Conservation (phyloP, 2,797 vertebrate genomes). For the Masticophis lateralis region DNA sequence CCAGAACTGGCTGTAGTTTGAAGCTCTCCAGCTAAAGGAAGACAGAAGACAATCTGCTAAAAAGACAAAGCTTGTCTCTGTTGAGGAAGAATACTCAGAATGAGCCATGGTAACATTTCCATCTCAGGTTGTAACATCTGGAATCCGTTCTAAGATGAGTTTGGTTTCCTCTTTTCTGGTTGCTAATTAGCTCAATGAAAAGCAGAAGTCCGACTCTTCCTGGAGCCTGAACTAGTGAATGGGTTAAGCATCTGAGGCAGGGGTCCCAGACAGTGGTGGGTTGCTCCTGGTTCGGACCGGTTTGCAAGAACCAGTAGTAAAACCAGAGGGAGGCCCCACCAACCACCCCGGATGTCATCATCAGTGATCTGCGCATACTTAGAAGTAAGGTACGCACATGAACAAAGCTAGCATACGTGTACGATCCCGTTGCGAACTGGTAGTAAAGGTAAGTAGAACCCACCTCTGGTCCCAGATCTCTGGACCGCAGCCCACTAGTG, state of each 20-base stretch:
- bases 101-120: background rate
- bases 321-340: too few species aligned
- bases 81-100: too few species aligned
- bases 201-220: background rate
- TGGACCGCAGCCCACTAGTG: background rate
- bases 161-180: background rate
- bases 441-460: too few species aligned
- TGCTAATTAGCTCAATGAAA: background rate
- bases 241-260: background rate
- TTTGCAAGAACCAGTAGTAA: too few species aligned
- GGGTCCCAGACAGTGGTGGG: background rate
- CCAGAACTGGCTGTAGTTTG: constrained; percentile 90
- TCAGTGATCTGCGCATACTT: too few species aligned
- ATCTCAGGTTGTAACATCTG: background rate
- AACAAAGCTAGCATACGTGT: too few species aligned
- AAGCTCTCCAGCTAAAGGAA: constrained; percentile 84
- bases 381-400: accelerated
- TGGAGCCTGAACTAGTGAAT: background rate
- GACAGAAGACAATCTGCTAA: background rate
- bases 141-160: too few species aligned
- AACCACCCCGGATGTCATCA: too few species aligned
- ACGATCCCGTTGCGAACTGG: too few species aligned
- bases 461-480: too few species aligned
- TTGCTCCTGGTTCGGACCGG: too few species aligned
- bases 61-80: background rate